Evolutionary conservation across 2,797 vertebrate genomes (phyloP), one percentile per base, ranked within the genome.

Genomic region (Alca torda): DNA sequence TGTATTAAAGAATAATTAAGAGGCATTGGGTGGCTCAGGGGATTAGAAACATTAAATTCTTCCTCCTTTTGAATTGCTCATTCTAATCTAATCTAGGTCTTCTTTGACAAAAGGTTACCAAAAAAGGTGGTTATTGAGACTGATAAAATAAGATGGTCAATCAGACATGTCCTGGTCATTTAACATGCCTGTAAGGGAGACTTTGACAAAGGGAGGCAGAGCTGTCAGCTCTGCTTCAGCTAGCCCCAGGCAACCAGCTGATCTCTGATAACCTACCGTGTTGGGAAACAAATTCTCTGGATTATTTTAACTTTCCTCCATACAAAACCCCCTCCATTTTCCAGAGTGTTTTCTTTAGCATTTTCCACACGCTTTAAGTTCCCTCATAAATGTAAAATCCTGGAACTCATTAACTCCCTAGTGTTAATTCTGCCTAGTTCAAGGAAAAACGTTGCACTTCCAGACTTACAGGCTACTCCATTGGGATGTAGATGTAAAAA

Each of bases 371-470:
- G 63, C 76, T 74, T 31, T 60, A 90, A 69, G 68, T 57, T 95
- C 82, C 78, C 68, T 95, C 76, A 37, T 93, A 89, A 95, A 94
- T 87, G 65, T 78, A 80, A 85, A 87, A 75, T 69, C 68, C 87
- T 89, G 95, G 69, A 89, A 82, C 86, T 87, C 60, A 94, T 96
- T 95, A 94, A 79, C 89, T 97, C 92, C 68, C 18, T 65, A 21
- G 65, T 77, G 61, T 91, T 93, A 94, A 90, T 96, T 91, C 92
- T 91, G 82, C 88, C 21, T 80, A 78, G 69, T 80, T 95, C 74
- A 95, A 91, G 78, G 53, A 48, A 91, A 96, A 92, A 74, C 14
- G 28, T 48, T 83, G 53, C 56, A 51, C 53, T 91, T 94, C 81
- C 90, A 95, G 81, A 61, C 51, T 94, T 90, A 53, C 50, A 84